Evolutionary conservation across 2,888 invertebrate species (phyloP).

Genomic region (Tribolium freemani): DNA sequence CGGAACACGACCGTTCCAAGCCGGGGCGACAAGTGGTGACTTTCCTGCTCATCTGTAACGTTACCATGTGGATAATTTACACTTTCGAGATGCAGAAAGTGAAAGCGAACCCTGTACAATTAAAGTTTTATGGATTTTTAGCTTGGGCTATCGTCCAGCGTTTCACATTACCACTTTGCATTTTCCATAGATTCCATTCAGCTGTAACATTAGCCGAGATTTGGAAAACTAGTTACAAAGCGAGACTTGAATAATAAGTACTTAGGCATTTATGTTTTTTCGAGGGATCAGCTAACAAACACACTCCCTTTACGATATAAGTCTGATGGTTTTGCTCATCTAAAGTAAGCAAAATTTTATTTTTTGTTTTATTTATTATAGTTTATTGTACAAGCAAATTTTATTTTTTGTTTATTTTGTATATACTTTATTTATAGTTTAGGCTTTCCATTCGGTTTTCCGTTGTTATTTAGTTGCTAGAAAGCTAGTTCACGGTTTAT

Average conservation of each 20-base stretch:
- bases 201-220: slow-evolving; percentile 95
- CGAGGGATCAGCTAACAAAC: slow-evolving; percentile 21
- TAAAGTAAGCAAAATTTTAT: slow-evolving; percentile 49
- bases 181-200: slow-evolving; percentile 96
- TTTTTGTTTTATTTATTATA: slow-evolving; percentile 47
- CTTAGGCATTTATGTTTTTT: slow-evolving; percentile 23
- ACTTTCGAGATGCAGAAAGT: slow-evolving; percentile 96
- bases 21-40: slow-evolving; percentile 96
- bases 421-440: slow-evolving; percentile 15
- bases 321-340: slow-evolving; percentile 60
- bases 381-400: slow-evolving; percentile 47
- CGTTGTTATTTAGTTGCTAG: neutral
- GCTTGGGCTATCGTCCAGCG: slow-evolving; percentile 95
- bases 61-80: slow-evolving; percentile 97
- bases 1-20: slow-evolving; percentile 94
- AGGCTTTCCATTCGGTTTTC: neutral
- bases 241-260: slow-evolving; percentile 82
- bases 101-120: slow-evolving; percentile 91
- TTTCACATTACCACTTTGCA: slow-evolving; percentile 92
- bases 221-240: slow-evolving; percentile 96
- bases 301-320: slow-evolving; percentile 38
- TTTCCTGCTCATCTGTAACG: slow-evolving; percentile 94
- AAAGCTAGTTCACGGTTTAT: neutral
- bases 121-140: slow-evolving; percentile 92
- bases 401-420: slow-evolving; percentile 48